A percentile compares a stretch with the other conserved stretches of the same genome.
These are phyloP conservation scores for Epizoanthus scotinus DNA, from an alignment of 92 coral and sea anemone species.

Conservation along the genomic window DNA sequence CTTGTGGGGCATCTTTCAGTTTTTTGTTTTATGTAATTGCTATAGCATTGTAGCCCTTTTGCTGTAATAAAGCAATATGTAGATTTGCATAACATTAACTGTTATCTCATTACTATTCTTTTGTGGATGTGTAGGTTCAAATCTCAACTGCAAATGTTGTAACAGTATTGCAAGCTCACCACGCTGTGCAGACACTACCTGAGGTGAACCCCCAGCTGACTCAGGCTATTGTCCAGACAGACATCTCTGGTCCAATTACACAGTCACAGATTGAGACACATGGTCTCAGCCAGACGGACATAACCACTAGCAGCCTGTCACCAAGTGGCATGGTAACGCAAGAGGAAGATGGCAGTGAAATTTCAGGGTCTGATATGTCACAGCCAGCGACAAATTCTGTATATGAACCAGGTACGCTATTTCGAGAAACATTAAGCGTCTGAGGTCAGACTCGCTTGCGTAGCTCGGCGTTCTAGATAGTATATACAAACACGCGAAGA, in stretches of 20 bases:
- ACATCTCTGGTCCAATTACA: constrained; percentile 85
- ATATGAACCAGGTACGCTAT: constrained; percentile 33
- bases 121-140: constrained; percentile 43
- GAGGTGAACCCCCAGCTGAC: constrained; percentile 80
- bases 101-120: neutral
- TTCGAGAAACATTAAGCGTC: no score
- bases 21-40: no score
- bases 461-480: no score
- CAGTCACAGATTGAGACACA: constrained; percentile 57
- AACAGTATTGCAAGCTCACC: constrained; percentile 80
- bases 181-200: constrained; percentile 77
- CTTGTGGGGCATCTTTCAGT: no score
- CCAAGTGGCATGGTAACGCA: constrained; percentile 32
- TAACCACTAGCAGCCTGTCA: constrained; percentile 28
- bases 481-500: no score
- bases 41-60: no score
- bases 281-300: constrained; percentile 58
- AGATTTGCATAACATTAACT: no score
- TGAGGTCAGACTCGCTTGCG: no score
- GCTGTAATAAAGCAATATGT: no score
- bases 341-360: neutral
- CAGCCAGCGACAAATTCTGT: constrained; percentile 1
- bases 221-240: constrained; percentile 91
- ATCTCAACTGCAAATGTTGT: constrained; percentile 82
- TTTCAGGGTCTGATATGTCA: constrained; percentile 16